Conservation (phyloP, 1,140 invertebrate genomes). For the Diuraphis noxia region DNA sequence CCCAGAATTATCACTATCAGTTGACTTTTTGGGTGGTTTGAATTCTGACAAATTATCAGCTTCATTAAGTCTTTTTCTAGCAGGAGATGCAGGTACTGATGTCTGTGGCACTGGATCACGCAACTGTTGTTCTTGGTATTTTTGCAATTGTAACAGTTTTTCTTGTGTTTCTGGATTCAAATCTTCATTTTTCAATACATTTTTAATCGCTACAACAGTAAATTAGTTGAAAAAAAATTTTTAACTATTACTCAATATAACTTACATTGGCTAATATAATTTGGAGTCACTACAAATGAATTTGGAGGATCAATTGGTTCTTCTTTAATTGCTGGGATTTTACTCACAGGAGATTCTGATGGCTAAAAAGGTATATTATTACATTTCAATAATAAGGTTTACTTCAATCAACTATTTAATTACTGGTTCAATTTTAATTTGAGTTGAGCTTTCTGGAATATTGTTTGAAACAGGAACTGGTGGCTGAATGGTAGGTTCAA, state of each 20-base stretch:
- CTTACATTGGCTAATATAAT: constrained; percentile 44
- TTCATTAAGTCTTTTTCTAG: neutral
- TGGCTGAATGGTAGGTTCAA: neutral
- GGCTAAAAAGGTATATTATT: neutral
- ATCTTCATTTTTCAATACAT: constrained; percentile 81
- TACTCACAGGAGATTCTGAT: neutral
- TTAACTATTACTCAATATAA: neutral
- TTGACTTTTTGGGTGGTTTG: constrained; percentile 20
- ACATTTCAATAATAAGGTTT: neutral
- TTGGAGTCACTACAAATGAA: constrained; percentile 36
- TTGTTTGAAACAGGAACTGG: neutral
- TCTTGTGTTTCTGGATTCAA: constrained; percentile 91
- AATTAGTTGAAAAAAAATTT: constrained; percentile 32
- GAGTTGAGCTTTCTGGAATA: neutral
- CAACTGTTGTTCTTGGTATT: constrained; percentile 82
- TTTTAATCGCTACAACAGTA: constrained; percentile 72
- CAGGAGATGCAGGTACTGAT: no score
- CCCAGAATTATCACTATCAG: constrained; percentile 8
- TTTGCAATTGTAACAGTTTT: constrained; percentile 83
- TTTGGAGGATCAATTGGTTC: constrained; percentile 20
- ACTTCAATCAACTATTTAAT: neutral
- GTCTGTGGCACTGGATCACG: constrained; percentile 11
- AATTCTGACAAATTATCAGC: constrained; percentile 9
- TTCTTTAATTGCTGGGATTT: neutral
- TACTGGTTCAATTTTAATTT: constrained; percentile 27